These are phyloP conservation scores for Heliconius aoede DNA, from an alignment of 2,888 invertebrate species.

Conservation along the genomic window DNA sequence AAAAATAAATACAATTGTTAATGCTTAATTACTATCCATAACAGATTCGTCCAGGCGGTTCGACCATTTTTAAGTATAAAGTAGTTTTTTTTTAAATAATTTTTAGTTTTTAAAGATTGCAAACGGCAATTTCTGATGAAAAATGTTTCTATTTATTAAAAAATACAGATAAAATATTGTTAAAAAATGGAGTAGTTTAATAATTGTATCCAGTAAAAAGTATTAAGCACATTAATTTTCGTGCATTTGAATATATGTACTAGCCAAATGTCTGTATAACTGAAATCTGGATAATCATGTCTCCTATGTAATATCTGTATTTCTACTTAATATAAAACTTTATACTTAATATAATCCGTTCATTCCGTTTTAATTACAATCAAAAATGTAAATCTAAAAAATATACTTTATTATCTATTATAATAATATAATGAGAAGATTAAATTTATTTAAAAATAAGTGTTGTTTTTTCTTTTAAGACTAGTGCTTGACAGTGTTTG, in stretches of 20 bases:
- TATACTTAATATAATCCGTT: conserved; percentile 27
- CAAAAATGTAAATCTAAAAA: conserved; percentile 35
- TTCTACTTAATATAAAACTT: conserved; percentile 7
- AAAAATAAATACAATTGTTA: conserved; percentile 44
- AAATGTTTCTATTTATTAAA: not conserved
- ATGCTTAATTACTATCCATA: conserved; percentile 33
- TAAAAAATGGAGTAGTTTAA: not conserved
- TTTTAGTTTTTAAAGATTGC: not conserved
- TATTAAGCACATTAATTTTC: no score
- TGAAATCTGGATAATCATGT: not conserved
- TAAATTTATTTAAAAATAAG: conserved; percentile 38
- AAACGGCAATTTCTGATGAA: not conserved
- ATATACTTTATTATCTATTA: conserved; percentile 33
- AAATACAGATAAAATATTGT: not conserved
- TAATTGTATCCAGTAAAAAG: no score
- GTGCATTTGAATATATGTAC: no score
- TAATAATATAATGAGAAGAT: conserved; percentile 38
- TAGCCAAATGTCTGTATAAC: no score
- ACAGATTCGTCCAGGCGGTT: conserved; percentile 20
- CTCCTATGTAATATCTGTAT: not conserved
- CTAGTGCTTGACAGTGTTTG: conserved; percentile 44
- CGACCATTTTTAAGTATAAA: conserved; percentile 18
- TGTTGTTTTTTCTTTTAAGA: conserved; percentile 37
- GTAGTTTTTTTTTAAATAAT: conserved; percentile 3
- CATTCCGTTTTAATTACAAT: conserved; percentile 33